Evolutionary conservation across 1,140 invertebrate genomes (phyloP), one percentile per base, ranked within the genome.

Genomic region (Patella vulgata): DNA sequence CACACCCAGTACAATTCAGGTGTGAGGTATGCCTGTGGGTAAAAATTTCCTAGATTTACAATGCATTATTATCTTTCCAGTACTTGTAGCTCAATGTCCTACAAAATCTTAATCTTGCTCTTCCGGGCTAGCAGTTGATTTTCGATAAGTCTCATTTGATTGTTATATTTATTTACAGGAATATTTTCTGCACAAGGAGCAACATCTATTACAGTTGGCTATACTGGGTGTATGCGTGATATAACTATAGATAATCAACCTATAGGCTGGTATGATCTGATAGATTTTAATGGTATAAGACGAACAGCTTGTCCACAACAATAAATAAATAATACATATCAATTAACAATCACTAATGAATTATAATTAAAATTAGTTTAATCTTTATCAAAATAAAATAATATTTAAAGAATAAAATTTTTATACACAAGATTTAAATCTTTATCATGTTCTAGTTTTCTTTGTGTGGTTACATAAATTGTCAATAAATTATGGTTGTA

Each of bases 211-310:
- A 87, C 87, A 70, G 92, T 93, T 66, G 93, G 93, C 75, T 96
- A 97, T 83, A 92, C 92, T 77, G 95, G 95, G 9, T 97, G 95
- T 86, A 92, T 97, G 72, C 87, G 91, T 43, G 94, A 95, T 75
- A 87, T 96, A 9, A 88, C 88, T 55, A 90, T 96, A 55, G 87
- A 89, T 60, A 84, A 86, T 31, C 64, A 85, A 82, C 47, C 87
- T 87, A 68, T 86, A 86, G 91, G 94, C 80, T 96, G 94, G 93
- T 74, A 72, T 55, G 28, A 42, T 11, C 47, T 76, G 48, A 27
- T 55, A 9, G 51, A 66, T 17, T 46, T 54, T 36, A 42, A 55
- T 50, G 59, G 66, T 25, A 59, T 76, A 31, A 56, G 59, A 19
- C 66, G 66, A 57, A 63, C 69, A 8, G 68, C 62, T 6, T 76